Percentiles rank a stretch among this genome's conserved stretches.
phyloP scores from a whole-genome alignment of 2,797 vertebrate species.

The Mico argentatus region DNA sequence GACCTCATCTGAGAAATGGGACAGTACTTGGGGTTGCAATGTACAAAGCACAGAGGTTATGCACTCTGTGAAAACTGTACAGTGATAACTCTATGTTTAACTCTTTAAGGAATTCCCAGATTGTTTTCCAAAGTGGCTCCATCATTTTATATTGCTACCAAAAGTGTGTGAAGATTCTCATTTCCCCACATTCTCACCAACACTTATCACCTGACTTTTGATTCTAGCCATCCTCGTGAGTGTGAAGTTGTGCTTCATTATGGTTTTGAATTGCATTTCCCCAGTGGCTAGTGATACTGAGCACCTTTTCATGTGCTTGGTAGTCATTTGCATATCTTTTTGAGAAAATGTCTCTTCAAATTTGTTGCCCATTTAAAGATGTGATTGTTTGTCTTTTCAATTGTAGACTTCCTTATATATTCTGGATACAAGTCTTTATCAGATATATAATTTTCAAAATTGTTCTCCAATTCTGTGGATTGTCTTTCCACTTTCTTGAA shows the following conservation, averaged over 20 bases:
- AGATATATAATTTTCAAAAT: background rate
- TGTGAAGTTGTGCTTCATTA: background rate
- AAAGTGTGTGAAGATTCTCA: background rate
- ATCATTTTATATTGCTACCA: background rate
- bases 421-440: background rate
- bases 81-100: background rate
- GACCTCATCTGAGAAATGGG: background rate
- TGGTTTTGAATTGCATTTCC: background rate
- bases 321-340: background rate
- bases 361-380: background rate
- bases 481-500: background rate
- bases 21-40: background rate
- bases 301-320: background rate
- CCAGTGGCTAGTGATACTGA: background rate
- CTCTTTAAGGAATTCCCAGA: background rate
- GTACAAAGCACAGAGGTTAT: background rate
- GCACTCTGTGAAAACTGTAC: background rate
- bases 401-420: background rate
- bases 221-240: background rate
- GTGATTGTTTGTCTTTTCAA: background rate
- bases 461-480: background rate
- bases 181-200: background rate
- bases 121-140: background rate
- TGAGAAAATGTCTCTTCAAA: background rate
- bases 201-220: background rate